These are phyloP conservation scores for Syngnathus rostellatus DNA, from an alignment of 2,797 vertebrate species.

Conservation along the genomic window DNA sequence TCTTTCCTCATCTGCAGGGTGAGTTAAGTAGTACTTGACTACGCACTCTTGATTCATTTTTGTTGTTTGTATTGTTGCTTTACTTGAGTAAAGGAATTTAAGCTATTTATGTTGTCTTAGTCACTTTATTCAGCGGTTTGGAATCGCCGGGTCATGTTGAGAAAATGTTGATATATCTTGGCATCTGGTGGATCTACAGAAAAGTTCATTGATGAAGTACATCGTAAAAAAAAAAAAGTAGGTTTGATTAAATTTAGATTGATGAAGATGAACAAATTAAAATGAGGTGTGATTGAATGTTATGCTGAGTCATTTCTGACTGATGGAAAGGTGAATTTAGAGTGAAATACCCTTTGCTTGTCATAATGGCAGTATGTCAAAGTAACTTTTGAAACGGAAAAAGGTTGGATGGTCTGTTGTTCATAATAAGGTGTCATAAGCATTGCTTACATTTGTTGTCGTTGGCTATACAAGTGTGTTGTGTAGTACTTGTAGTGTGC, in stretches of 20 bases:
- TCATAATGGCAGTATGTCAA: background rate
- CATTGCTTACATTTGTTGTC: background rate
- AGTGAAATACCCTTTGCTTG: background rate
- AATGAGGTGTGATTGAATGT: too few species aligned
- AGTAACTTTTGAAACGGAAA: background rate
- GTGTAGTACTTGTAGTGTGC: background rate
- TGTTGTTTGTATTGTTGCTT: background rate
- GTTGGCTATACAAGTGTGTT: background rate
- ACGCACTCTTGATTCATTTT: background rate
- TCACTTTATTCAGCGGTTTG: background rate
- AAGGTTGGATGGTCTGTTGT: background rate
- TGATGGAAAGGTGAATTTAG: too few species aligned
- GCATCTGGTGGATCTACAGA: too few species aligned
- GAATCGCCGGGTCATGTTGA: too few species aligned
- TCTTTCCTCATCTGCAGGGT: slow-evolving; percentile 71
- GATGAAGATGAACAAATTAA: too few species aligned
- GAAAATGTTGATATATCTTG: background rate
- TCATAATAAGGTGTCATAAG: background rate
- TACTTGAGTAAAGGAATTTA: too few species aligned
- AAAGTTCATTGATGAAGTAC: too few species aligned
- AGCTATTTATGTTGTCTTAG: background rate
- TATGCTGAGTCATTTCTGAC: too few species aligned
- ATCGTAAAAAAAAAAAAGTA: background rate
- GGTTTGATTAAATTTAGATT: background rate
- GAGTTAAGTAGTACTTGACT: slow-evolving; percentile 34